Base-by-base conservation (phyloP, 2,797 vertebrate species). In the Muscicapa comitata region DNA sequence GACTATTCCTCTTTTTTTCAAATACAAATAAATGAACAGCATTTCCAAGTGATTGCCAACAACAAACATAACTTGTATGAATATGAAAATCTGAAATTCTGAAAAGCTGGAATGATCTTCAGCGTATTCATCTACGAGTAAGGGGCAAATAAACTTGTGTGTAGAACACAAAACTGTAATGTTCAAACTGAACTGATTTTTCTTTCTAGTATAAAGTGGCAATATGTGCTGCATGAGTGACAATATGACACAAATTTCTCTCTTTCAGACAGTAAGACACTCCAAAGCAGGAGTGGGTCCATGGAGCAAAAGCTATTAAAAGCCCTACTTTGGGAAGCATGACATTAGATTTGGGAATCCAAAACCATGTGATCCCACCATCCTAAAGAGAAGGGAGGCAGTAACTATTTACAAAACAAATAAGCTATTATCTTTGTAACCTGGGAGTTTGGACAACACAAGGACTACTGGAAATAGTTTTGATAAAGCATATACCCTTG, bases 311-410 rank as follows among this genome's bases (percentile, higher is more conserved):
- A 83, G 28, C 13, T 77, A 31, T 35, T 20, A 59, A 80, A 79
- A 66, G 13, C 20, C 13, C 9, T 33, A 6, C 13, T 54, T 45
- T 47, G 47, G 37, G 29, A 77, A 65, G 28, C 7, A 15, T 17
- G 15, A 50, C 47, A 86, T 87, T 43, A 79, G 40, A 90, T 50
- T 72, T 86, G 25, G 14, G 54, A 73, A 90, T 78, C 19, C 35
- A 86, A 83, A 87, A 70, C 12, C 33, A 31, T 35, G 65, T 42
- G n/a, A 71, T 45, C 20, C 16, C 38, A 81, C 65, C 25, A 74
- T 50, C 68, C 47, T 89, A 93, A 96, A 95, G 81, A 83, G 86
- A 88, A 94, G 37, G 65, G 95, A 96, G 63, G 79, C 85, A 89
- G 82, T 51, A 87, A 78, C 19, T 47, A 74, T 40, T 77, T 83